Evolutionary conservation across 2,797 vertebrate species (phyloP).

Genomic region (Hydrophis major): DNA sequence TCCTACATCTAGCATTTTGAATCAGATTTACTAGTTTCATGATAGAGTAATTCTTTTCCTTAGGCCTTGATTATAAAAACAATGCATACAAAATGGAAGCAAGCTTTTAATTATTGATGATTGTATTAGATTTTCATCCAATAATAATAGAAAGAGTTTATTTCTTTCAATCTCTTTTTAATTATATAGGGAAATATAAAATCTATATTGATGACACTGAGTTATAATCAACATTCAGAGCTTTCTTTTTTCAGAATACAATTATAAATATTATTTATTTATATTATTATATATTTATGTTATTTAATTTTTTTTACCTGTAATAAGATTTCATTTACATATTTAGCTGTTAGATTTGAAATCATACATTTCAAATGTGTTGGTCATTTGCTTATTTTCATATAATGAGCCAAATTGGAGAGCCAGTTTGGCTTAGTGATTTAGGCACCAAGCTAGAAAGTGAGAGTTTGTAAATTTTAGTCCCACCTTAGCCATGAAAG

Average conservation of each 20-base stretch:
- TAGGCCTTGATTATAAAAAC: not conserved
- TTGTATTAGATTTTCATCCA: not conserved
- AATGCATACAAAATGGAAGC: not conserved
- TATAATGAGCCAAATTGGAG: not conserved
- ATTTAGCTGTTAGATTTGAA: not conserved
- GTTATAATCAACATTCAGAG: not conserved
- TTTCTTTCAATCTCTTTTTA: not conserved
- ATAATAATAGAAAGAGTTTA: not conserved
- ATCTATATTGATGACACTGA: not conserved
- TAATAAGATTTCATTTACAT: slow-evolving; percentile 17
- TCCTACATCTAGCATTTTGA: not conserved
- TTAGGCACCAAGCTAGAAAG: not conserved
- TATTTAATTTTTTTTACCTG: not conserved
- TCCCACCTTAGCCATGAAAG: not conserved
- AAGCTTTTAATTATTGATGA: not conserved
- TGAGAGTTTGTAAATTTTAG: not conserved
- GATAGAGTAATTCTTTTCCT: not conserved
- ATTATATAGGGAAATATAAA: not conserved
- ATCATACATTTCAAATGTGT: not conserved
- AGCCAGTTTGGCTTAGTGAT: not conserved
- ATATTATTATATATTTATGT: not conserved
- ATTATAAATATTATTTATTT: not conserved
- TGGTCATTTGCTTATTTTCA: not conserved
- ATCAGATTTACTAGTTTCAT: not conserved
- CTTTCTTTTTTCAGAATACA: not conserved